Evolutionary conservation across 2,888 invertebrate genomes (phyloP).

Genomic region (Subacronicta megacephala): DNA sequence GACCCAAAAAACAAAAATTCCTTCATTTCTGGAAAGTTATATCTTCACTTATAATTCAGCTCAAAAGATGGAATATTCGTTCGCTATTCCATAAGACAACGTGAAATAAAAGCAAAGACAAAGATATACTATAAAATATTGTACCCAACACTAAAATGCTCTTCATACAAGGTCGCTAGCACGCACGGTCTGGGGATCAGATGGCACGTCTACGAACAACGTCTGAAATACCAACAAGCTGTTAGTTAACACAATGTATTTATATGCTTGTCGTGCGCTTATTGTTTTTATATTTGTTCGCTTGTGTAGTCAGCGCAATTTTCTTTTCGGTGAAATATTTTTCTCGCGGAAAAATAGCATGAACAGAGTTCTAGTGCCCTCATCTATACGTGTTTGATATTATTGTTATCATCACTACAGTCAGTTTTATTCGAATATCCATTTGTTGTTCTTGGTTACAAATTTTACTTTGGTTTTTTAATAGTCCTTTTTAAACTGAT

Average conservation of each 20-base stretch:
- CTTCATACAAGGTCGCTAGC: slow-evolving; percentile 37
- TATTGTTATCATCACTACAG: neutral
- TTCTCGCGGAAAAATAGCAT: slow-evolving; percentile 5
- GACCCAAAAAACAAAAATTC: too few relatives aligned
- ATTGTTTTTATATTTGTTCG: slow-evolving; percentile 45
- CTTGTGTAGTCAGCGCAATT: slow-evolving; percentile 15
- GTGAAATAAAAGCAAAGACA: slow-evolving; percentile 38
- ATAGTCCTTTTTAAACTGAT: neutral
- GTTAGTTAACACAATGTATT: slow-evolving; percentile 49
- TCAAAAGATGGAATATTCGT: neutral
- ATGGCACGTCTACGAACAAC: slow-evolving; percentile 46
- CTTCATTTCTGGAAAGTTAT: too few relatives aligned
- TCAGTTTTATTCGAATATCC: neutral
- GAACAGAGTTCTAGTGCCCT: neutral
- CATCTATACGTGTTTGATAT: neutral
- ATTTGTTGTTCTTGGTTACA: neutral
- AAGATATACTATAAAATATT: slow-evolving; percentile 37
- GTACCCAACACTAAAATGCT: slow-evolving; percentile 31
- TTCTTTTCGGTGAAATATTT: slow-evolving; percentile 17
- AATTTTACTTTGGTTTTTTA: too few relatives aligned
- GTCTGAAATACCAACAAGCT: slow-evolving; percentile 58
- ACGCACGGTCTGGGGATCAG: slow-evolving; percentile 47
- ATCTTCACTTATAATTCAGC: neutral
- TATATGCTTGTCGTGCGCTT: slow-evolving; percentile 46
- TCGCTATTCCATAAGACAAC: neutral